These are phyloP conservation scores for Trinorchestia longiramus DNA, from an alignment of 1,140 invertebrate species.

Conservation along the genomic window DNA sequence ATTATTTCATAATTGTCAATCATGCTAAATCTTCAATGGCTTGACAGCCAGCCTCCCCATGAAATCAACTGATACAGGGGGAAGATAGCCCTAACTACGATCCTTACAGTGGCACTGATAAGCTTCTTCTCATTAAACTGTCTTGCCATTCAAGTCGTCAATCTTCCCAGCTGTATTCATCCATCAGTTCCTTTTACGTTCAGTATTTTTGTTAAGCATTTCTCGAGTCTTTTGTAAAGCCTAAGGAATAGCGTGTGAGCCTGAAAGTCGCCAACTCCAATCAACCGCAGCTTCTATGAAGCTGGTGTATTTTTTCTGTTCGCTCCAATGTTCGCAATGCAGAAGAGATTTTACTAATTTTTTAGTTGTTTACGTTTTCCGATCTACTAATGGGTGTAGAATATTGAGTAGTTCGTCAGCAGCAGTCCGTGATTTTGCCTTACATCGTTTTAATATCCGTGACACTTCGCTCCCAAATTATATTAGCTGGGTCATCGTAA, in stretches of 20 bases:
- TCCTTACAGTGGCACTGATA: background rate
- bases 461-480: background rate
- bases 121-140: background rate
- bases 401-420: background rate
- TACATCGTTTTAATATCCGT: background rate
- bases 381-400: background rate
- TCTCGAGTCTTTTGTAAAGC: background rate
- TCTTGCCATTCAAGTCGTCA: background rate
- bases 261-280: background rate
- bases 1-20: background rate
- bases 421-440: background rate
- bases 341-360: background rate
- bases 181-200: background rate
- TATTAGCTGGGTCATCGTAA: background rate
- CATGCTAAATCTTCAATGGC: background rate
- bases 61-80: background rate
- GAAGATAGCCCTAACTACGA: background rate
- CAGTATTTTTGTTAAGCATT: too few species aligned
- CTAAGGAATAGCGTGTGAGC: background rate
- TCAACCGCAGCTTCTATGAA: too few species aligned
- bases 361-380: background rate
- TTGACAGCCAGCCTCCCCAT: background rate
- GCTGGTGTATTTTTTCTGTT: too few species aligned
- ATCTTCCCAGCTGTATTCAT: background rate
- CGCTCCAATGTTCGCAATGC: too few species aligned